These are phyloP conservation scores for Cartodere bifasciata DNA, from an alignment of 2,888 invertebrate genomes.

Conservation along the genomic window DNA sequence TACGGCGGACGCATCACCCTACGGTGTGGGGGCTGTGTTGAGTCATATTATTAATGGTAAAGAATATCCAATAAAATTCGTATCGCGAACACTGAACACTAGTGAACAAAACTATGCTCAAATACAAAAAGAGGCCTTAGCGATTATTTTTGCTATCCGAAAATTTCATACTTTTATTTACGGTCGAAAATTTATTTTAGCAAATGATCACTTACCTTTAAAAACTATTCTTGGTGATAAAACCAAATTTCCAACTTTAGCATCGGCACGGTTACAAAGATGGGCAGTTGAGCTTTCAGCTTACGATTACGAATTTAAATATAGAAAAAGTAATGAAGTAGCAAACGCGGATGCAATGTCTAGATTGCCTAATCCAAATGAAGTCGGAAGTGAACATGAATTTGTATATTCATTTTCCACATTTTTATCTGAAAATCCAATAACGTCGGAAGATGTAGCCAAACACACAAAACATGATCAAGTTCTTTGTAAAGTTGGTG, in stretches of 20 bases:
- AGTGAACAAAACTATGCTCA: constrained; percentile 23
- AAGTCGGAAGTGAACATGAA: too few species aligned
- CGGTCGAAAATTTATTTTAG: constrained; percentile 22
- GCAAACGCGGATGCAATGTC: constrained; percentile 5
- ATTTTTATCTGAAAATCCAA: background rate
- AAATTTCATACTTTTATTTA: constrained; percentile 25
- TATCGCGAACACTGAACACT: constrained; percentile 18
- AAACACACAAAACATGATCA: constrained; percentile 6
- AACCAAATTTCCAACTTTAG: constrained; percentile 4
- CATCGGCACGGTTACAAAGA: constrained; percentile 10
- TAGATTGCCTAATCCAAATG: too few species aligned
- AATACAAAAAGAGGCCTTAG: constrained; percentile 23
- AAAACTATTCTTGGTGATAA: constrained; percentile 1
- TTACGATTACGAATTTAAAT: constrained; percentile 7
- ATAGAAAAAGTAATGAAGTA: constrained; percentile 4
- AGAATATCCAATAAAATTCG: too few species aligned
- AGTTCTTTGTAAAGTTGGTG: constrained; percentile 1
- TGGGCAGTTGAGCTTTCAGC: constrained; percentile 10
- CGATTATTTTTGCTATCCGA: constrained; percentile 22
- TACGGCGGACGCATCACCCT: constrained; percentile 17
- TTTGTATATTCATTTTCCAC: too few species aligned
- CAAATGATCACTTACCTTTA: constrained; percentile 23
- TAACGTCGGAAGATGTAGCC: background rate
- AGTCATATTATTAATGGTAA: too few species aligned
- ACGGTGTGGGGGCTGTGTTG: too few species aligned